phyloP scores from a whole-genome alignment of 2,888 invertebrate species.

The Drosophila tanythrix region DNA sequence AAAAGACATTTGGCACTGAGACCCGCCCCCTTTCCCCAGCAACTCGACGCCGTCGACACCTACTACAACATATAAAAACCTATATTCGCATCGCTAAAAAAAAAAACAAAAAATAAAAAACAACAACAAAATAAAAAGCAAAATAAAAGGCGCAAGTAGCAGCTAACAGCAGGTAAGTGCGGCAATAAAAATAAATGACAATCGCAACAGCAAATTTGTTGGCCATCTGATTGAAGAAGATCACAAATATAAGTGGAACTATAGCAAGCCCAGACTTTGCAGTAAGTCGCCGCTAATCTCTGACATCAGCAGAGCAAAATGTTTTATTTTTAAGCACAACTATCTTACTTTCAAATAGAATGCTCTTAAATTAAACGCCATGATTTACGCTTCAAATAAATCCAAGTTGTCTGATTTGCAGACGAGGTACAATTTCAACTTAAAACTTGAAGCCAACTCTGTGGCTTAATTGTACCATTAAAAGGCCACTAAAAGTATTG shows the following conservation, averaged over 20 bases:
- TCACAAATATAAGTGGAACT: neutral
- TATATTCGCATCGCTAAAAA: constrained; percentile 7
- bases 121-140: neutral
- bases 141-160: constrained; percentile 53
- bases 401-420: neutral
- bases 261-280: neutral
- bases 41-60: neutral
- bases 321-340: neutral
- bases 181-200: constrained; percentile 66
- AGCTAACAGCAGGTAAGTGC: constrained; percentile 70
- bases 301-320: neutral
- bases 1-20: constrained; percentile 5
- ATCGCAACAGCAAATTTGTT: constrained; percentile 36
- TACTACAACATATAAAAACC: constrained; percentile 1
- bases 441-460: neutral
- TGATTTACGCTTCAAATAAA: neutral
- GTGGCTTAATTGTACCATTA: neutral
- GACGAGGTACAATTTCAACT: neutral
- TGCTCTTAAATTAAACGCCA: neutral
- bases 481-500: neutral
- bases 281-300: neutral
- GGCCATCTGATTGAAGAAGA: constrained; percentile 1
- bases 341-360: neutral
- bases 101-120: neutral
- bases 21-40: neutral